These are phyloP conservation scores for Tetragonula clypearis DNA, from an alignment of 1,140 invertebrate species.

Conservation along the genomic window DNA sequence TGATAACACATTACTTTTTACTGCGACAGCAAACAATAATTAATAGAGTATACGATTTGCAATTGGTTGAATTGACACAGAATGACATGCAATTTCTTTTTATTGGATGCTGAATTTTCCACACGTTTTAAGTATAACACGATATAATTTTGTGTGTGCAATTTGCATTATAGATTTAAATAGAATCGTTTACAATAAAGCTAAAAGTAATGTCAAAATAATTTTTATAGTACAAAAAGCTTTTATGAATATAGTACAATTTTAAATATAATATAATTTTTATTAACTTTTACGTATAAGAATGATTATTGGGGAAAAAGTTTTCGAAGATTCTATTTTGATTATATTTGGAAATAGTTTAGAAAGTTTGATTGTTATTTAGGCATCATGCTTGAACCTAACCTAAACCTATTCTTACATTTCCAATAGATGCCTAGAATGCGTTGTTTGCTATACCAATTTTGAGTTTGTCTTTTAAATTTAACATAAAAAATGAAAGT, in stretches of 20 bases:
- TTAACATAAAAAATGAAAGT: slow-evolving; percentile 30
- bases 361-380: background rate
- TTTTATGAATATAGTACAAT: too few relatives aligned
- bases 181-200: background rate
- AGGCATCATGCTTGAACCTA: background rate
- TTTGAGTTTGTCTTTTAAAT: background rate
- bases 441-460: background rate
- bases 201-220: background rate
- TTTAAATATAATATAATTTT: background rate
- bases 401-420: background rate
- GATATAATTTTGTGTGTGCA: background rate
- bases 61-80: background rate
- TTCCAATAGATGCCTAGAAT: background rate
- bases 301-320: background rate
- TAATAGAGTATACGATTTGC: background rate
- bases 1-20: background rate
- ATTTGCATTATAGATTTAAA: background rate
- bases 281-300: background rate
- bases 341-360: background rate
- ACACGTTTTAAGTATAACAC: background rate
- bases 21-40: background rate
- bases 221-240: background rate
- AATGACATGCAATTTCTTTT: background rate
- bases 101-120: background rate
- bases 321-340: background rate